A percentile compares a stretch with the other conserved stretches of the same genome.
Evolutionary conservation across 2,888 invertebrate genomes (phyloP).

Genomic region (Leptogaster cylindrica): DNA sequence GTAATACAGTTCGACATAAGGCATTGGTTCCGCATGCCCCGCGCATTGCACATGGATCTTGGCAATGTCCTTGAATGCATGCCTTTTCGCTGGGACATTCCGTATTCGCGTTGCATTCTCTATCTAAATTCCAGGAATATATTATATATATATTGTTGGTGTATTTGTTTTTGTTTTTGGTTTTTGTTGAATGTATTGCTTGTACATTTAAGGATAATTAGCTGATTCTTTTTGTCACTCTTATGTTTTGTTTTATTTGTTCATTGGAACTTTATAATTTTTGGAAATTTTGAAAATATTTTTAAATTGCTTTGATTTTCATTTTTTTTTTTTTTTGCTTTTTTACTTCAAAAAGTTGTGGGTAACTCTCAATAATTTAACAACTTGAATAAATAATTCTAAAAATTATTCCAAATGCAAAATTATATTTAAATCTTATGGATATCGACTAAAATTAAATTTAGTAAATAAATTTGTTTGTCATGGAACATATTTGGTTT

Average conservation of each 20-base stretch:
- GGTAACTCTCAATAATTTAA: no score
- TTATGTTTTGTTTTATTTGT: slow-evolving; percentile 13
- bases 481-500: no score
- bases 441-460: no score
- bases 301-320: no score
- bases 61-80: slow-evolving; percentile 88
- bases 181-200: slow-evolving; percentile 1
- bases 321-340: background rate
- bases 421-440: no score
- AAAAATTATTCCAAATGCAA: no score
- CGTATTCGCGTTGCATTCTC: slow-evolving; percentile 88
- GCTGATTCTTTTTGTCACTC: no score
- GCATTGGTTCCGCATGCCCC: slow-evolving; percentile 90
- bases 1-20: slow-evolving; percentile 82
- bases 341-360: slow-evolving; percentile 25
- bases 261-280: background rate
- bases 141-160: slow-evolving; percentile 29
- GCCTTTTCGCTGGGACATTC: slow-evolving; percentile 92
- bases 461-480: no score
- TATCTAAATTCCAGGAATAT: slow-evolving; percentile 66
- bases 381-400: no score
- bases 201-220: background rate
- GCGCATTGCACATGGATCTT: slow-evolving; percentile 87
- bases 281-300: slow-evolving; percentile 1
- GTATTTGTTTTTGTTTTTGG: slow-evolving; percentile 6